Evolutionary conservation across 2,113 vertebrate species (phyloP).

Genomic region (Strix aluco): DNA sequence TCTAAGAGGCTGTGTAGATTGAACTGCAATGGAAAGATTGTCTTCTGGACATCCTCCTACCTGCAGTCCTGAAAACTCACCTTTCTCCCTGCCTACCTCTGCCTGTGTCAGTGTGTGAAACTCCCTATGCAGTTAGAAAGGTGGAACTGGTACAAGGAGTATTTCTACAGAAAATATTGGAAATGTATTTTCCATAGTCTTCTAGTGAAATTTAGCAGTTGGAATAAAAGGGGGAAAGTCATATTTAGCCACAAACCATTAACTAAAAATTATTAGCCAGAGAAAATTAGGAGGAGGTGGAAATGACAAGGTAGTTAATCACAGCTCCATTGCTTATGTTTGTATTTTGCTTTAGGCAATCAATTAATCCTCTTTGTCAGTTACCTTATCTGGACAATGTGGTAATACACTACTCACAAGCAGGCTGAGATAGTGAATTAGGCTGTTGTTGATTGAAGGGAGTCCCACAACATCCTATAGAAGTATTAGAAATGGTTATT

Average conservation of each 20-base stretch:
- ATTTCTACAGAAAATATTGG: neutral
- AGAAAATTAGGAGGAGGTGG: neutral
- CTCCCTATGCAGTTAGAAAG: neutral
- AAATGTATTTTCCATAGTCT: neutral
- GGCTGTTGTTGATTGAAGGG: neutral
- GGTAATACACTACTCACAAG: neutral
- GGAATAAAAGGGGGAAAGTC: neutral
- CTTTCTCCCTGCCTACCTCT: neutral
- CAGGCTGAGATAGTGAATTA: neutral
- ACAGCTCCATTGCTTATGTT: neutral
- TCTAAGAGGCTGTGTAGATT: neutral
- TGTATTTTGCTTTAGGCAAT: neutral
- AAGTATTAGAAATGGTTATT: neutral
- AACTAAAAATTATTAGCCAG: neutral
- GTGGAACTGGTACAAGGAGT: neutral
- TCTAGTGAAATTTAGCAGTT: neutral
- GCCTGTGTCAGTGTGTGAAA: neutral
- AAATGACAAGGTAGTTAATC: neutral
- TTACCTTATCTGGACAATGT: neutral
- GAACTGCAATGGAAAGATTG: neutral
- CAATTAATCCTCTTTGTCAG: neutral
- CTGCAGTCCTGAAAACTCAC: neutral
- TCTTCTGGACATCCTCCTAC: neutral
- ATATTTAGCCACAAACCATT: neutral
- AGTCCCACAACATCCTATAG: neutral